Base-by-base conservation (phyloP, 2,797 vertebrate genomes). In the Sebastes hopkinsi region DNA sequence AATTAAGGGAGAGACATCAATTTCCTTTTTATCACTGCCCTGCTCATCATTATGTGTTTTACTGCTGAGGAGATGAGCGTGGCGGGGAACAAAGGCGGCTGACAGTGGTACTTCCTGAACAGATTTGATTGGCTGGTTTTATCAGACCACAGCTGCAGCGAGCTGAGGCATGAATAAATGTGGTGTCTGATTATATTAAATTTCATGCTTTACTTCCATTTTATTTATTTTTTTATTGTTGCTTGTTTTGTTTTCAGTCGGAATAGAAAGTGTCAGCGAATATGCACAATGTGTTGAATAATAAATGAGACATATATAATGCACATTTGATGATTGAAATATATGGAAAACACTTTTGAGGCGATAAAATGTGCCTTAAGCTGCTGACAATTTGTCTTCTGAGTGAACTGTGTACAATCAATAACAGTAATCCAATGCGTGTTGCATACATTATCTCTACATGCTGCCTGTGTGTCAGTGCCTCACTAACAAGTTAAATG, bases 91-190 rank as follows among this genome's bases (percentile, higher is more conserved):
- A 93, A 93, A 93, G 91, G 90, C 77, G 55, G 77, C 85, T 54
- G 84, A 89, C 88, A 81, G 81, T 67, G 80, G 85, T 75, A 88
- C 92, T 94, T 94, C 92, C 90, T 89, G 85, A 83, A 86, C 79
- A 9, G 30, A 88, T 89, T 50, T 84, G 90, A 95, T 94, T 92
- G 93, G 92, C 81, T 81, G 80, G 22, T 80, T 82, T 83, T 81
- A 59, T 92, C 91, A 83, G 94, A 90, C 92, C 90, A 92, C 92
- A 92, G 90, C 90, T 93, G 92, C 88, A 79, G 80, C 11, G 71
- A 84, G 85, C 87, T 42, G 30, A 75, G 84, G 78, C 86, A 82
- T 73, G 80, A 90, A 88, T 88, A 85, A 87, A 79, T 70, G 77
- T 67, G 75, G 23, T 6, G 79, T 85, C 69, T 83, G 80, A 81